phyloP scores from a whole-genome alignment of 1,140 invertebrate species.

The Penaeus japonicus region DNA sequence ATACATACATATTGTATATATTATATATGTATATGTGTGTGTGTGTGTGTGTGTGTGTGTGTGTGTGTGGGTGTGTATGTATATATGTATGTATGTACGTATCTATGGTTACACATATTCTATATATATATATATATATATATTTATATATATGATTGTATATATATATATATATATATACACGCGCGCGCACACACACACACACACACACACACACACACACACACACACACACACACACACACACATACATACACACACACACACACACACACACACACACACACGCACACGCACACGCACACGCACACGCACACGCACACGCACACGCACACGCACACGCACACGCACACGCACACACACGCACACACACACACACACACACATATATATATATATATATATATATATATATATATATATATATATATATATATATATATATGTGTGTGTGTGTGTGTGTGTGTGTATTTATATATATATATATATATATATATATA shows the following conservation, averaged over 20 bases:
- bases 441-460: neutral
- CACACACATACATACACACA: too few species aligned
- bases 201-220: too few species aligned
- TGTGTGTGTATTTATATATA: neutral
- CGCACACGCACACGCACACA: neutral
- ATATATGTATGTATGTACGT: neutral
- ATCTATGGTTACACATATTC: too few species aligned
- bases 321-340: neutral
- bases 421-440: conserved; percentile 13
- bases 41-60: neutral
- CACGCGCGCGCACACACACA: too few species aligned
- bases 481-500: conserved; percentile 8
- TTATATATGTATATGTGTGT: neutral
- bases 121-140: neutral
- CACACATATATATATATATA: neutral
- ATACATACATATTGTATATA: neutral
- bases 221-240: too few species aligned
- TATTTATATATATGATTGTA: conserved; percentile 6
- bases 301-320: neutral
- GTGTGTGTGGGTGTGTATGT: neutral
- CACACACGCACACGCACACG: neutral
- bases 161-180: conserved; percentile 13
- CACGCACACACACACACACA: neutral
- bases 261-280: too few species aligned
- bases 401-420: conserved; percentile 13